Evolutionary conservation across 1,140 invertebrate species (phyloP).

Genomic region (Centruroides vittatus): DNA sequence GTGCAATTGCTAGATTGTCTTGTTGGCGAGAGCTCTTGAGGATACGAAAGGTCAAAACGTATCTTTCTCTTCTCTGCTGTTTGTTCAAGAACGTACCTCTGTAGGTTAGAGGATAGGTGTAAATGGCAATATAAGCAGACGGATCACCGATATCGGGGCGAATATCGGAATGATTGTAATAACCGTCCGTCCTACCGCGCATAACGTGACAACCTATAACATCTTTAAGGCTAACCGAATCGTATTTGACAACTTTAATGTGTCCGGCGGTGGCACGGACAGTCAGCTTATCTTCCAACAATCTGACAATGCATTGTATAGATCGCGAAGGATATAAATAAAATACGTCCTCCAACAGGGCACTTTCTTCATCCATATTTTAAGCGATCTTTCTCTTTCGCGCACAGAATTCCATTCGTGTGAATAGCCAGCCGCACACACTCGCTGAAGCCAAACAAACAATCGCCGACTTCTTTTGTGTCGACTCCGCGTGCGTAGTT

Average conservation of each 20-base stretch:
- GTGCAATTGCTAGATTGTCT: constrained; percentile 65
- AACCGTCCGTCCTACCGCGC: neutral
- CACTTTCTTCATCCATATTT: no score
- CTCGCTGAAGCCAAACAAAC: neutral
- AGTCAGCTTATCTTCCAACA: constrained; percentile 6
- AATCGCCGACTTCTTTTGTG: neutral
- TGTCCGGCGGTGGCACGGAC: neutral
- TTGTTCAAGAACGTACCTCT: constrained; percentile 38
- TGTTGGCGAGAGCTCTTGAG: constrained; percentile 63
- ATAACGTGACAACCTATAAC: constrained; percentile 26
- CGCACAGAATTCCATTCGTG: no score
- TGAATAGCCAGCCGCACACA: no score
- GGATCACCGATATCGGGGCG: neutral
- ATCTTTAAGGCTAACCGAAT: constrained; percentile 15
- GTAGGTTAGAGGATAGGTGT: constrained; percentile 61
- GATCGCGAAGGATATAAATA: constrained; percentile 4
- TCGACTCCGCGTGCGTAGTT: neutral
- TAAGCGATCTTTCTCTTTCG: no score
- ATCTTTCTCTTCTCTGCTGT: constrained; percentile 48
- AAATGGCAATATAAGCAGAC: constrained; percentile 57
- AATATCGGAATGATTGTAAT: no score
- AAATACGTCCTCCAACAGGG: constrained; percentile 7
- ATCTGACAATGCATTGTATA: constrained; percentile 3
- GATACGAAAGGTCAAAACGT: constrained; percentile 53
- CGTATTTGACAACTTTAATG: neutral